Evolutionary conservation across 2,888 invertebrate species (phyloP), one percentile per base, ranked within the genome.

Genomic region (Ellobium chinense): DNA sequence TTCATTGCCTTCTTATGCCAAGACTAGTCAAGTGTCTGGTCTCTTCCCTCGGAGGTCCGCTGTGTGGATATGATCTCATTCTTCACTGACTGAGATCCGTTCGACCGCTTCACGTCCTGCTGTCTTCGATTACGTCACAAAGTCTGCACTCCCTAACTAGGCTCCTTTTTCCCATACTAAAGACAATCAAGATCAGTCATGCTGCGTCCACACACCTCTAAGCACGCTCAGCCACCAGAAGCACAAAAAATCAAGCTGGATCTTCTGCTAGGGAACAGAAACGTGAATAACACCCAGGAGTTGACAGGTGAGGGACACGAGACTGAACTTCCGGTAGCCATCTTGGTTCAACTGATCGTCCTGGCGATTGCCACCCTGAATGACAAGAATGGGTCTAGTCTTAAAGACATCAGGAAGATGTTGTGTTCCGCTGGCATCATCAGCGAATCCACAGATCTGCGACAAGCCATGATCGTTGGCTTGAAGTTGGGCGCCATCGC

Each of bases 361-460:
- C 24, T 70, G 2, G 69, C 80, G 18, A 34, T 80, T 9, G 9
- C 29, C 21, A 54, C 34, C 14, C 39, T 80, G 7, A 27, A 56
- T 4, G 36, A 75, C 54, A 27, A 56, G n/a, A 31, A 29, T 1
- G 80, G 80, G 0, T 74, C 68, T 0, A 80, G 62, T 1, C 75
- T 80, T 31, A 80, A 75, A 34, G 75, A 75, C n/a, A 80, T 80
- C 63, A 60, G 80, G 24, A 80, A 75, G 27, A 24, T 60, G 21
- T 69, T 80, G 14, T 66, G 58, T 24, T 46, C 75, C 3, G 36
- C 24, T 1, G 75, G 75, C 5, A 21, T 80, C 18, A 75, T 80
- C 24, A 46, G 46, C 5, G 70, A 74, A 14, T 34, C 56, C 1
- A 70, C 68, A 14, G 75, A 75, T 24, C 36, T 80, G 3, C 65